Conservation (phyloP, 2,797 vertebrate species). For the Orientallactaga sibirica region DNA sequence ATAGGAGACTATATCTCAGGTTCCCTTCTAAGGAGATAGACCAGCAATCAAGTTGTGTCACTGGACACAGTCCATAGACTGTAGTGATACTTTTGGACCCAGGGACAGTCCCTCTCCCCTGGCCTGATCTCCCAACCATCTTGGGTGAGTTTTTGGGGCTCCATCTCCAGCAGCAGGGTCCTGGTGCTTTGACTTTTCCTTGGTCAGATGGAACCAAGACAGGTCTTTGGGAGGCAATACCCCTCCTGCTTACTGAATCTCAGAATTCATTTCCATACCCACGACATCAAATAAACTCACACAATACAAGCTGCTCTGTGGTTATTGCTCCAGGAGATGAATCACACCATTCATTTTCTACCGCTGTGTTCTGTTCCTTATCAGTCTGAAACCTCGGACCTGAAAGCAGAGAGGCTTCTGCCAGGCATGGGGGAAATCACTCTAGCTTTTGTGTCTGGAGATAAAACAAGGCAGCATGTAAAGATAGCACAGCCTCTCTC, state of each 20-base stretch:
- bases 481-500: neutral
- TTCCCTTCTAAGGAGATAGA: neutral
- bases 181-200: neutral
- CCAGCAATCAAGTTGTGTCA: neutral
- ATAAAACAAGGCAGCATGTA: neutral
- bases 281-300: slow-evolving; percentile 45
- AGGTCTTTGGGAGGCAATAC: slow-evolving; percentile 46
- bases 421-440: neutral
- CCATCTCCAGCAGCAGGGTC: neutral
- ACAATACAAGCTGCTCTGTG: neutral
- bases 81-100: neutral
- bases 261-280: slow-evolving; percentile 53
- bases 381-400: slow-evolving; percentile 6
- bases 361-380: neutral
- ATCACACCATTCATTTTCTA: neutral
- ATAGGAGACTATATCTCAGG: neutral
- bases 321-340: neutral
- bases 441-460: slow-evolving; percentile 12
- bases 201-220: neutral
- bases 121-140: neutral
- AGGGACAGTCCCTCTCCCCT: neutral
- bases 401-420: neutral
- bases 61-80: too few relatives aligned
- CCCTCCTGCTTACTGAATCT: slow-evolving; percentile 57
- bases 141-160: neutral